Base-by-base conservation (phyloP, 2,888 invertebrate species). In the Vesta saturnalis region DNA sequence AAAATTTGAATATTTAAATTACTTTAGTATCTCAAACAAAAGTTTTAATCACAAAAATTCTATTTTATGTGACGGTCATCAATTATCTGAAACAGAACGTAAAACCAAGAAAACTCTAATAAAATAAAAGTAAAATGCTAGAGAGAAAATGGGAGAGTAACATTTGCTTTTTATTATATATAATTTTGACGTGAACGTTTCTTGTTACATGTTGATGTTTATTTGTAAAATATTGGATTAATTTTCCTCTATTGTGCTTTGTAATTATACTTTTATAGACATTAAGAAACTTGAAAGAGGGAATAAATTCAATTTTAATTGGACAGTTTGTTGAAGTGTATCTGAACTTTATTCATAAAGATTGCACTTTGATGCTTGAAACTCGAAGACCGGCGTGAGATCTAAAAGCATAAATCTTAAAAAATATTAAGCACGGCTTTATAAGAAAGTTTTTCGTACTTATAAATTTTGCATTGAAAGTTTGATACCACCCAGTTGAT, bases 251-350 rank as follows among this genome's bases (percentile, higher is more conserved):
- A 71, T 67, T 55, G 69, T 65, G 39, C 64, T 54, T 62, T 57
- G 71, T 69, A 70, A 72, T 72, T 71, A 70, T 70, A 55, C 71
- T 67, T 69, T 71, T 71, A 71, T 71, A 71, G 71, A 70, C 69
- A 66, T 71, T 70, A 71, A 71, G 70, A 68, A 73, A 73, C 67
- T 71, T 63, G 60, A 35, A 30, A 66, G 49, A 67, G 55, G 55
- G 60, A 68, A 71, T 71, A 71, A 71, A 71, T 71, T 69, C 65
- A 60, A 65, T 62, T 69, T 72, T 72, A 72, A 72, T 72, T 72
- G 69, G 72, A 69, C 66, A 67, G 63, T 66, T 68, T 69, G 69
- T 60, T 63, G 64, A 71, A 65, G 63, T 65, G 69, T 49, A 15
- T 60, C 56, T 58, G 39, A 69, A 71, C 63, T 72, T 72, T 72